Conservation (phyloP, 2,797 vertebrate species). For the Rhinogobio ventralis region DNA sequence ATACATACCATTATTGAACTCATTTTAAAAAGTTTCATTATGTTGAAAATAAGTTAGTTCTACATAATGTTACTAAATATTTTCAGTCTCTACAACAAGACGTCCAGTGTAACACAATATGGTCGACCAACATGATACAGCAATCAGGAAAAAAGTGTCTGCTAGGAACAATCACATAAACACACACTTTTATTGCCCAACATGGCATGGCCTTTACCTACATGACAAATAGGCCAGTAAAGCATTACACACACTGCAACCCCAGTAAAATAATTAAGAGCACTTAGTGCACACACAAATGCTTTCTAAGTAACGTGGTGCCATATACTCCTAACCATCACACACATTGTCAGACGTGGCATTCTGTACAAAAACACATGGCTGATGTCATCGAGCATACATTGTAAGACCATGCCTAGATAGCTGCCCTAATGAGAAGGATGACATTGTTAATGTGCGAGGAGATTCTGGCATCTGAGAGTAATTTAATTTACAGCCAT, state of each 20-base stretch:
- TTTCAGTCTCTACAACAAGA: not conserved
- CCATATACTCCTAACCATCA: not conserved
- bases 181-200: not conserved
- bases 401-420: not conserved
- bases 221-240: not conserved
- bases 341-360: not conserved
- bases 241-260: slow-evolving; percentile 6
- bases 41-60: not conserved
- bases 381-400: not conserved
- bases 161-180: slow-evolving; percentile 1
- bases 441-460: slow-evolving; percentile 5
- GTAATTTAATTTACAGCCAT: slow-evolving; percentile 23
- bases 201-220: not conserved
- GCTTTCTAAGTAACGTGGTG: not conserved
- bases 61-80: not conserved
- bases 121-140: not conserved
- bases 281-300: not conserved
- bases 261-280: slow-evolving; percentile 11
- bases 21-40: not conserved
- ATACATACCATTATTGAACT: not conserved
- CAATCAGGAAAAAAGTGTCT: slow-evolving; percentile 25
- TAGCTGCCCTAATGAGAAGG: slow-evolving; percentile 2
- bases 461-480: slow-evolving; percentile 23
- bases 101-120: not conserved
- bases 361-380: slow-evolving; percentile 8